phyloP scores from a whole-genome alignment of 2,113 vertebrate species.

The Heterocephalus glaber region DNA sequence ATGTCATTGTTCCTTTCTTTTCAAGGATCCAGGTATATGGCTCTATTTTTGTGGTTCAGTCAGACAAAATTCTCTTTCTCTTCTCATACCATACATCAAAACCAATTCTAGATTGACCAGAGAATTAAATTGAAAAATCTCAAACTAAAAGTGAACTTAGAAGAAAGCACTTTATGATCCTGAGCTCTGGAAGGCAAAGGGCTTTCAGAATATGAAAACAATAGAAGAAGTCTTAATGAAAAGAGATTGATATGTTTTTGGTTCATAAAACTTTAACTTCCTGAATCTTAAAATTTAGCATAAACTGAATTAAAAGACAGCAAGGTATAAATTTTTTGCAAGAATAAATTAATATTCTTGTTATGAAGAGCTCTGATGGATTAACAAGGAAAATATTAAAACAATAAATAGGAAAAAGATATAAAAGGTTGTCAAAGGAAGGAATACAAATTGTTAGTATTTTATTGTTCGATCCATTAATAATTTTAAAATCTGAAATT shows the following conservation, averaged over 20 bases:
- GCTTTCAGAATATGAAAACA: constrained; percentile 47
- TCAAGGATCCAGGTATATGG: not conserved
- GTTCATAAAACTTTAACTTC: not conserved
- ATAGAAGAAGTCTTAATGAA: not conserved
- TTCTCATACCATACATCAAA: not conserved
- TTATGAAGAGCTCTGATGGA: not conserved
- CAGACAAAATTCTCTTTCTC: not conserved
- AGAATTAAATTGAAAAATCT: not conserved
- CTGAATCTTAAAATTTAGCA: constrained; percentile 26
- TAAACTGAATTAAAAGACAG: constrained; percentile 26
- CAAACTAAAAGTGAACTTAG: not conserved
- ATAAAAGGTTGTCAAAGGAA: not conserved
- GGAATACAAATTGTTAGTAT: not conserved
- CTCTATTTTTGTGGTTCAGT: not conserved
- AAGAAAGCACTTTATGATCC: constrained; percentile 33
- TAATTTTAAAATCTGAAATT: constrained; percentile 14
- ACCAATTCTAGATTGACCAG: not conserved
- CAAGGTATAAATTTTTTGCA: not conserved
- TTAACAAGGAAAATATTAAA: constrained; percentile 19
- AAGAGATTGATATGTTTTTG: not conserved
- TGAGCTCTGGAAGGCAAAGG: not conserved
- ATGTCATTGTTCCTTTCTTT: not conserved
- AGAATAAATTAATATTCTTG: constrained; percentile 7
- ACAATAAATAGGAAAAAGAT: not conserved
- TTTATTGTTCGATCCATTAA: constrained; percentile 36